Evolutionary conservation across 2,888 invertebrate genomes (phyloP).

Genomic region (Synergus gifuensis): DNA sequence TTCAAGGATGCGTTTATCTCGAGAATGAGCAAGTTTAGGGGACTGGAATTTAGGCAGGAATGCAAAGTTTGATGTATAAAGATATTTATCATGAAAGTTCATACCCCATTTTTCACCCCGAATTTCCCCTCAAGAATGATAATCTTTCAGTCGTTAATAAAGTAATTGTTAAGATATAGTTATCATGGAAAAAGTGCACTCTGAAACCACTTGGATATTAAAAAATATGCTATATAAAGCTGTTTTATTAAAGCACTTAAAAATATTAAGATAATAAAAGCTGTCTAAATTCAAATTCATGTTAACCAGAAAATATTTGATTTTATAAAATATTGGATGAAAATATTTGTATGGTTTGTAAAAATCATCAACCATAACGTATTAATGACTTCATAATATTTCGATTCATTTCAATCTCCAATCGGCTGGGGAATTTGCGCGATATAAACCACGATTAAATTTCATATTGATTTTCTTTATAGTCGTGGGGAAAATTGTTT

Average conservation of each 20-base stretch:
- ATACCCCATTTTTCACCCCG: neutral
- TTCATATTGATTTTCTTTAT: slow-evolving; percentile 15
- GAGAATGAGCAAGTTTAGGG: neutral
- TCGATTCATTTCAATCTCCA: neutral
- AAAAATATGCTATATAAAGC: too few species aligned
- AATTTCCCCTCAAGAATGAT: neutral
- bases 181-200: neutral
- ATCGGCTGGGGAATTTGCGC: neutral
- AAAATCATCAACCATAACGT: neutral
- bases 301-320: neutral
- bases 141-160: neutral
- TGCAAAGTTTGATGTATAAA: neutral
- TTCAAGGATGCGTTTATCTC: neutral
- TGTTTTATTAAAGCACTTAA: too few species aligned
- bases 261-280: neutral
- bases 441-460: neutral
- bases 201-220: too few species aligned
- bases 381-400: slow-evolving; percentile 6
- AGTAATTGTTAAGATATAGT: neutral
- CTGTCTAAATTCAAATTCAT: neutral
- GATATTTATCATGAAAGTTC: neutral
- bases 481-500: slow-evolving; percentile 4
- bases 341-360: neutral
- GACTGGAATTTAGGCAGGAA: neutral
- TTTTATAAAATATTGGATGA: neutral